These are phyloP conservation scores for Clarias magur DNA, from an alignment of 2,113 vertebrate species.

Conservation along the genomic window DNA sequence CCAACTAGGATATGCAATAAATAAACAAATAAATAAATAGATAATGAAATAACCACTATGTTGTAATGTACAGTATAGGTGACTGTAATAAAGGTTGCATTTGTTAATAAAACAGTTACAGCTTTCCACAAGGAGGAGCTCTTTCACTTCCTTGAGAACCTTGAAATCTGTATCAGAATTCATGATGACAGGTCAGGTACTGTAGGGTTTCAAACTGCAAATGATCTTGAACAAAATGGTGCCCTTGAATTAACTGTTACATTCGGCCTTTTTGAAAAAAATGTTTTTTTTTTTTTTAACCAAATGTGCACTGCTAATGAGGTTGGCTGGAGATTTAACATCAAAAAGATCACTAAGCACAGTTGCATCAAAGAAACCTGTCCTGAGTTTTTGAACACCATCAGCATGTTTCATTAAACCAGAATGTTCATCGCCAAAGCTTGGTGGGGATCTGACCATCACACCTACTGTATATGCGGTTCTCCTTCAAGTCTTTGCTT, in stretches of 20 bases:
- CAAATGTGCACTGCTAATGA: not conserved
- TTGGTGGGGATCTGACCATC: too few relatives aligned
- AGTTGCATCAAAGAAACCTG: too few relatives aligned
- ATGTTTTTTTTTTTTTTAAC: not conserved
- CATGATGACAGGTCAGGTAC: not conserved
- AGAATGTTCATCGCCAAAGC: not conserved
- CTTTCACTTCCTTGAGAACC: not conserved
- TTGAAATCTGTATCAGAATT: not conserved
- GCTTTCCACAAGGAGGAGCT: conserved; percentile 12
- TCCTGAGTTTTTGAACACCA: not conserved
- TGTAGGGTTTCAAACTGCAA: not conserved
- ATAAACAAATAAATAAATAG: too few relatives aligned
- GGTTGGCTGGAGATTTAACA: not conserved
- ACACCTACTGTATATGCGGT: too few relatives aligned
- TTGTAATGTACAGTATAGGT: too few relatives aligned
- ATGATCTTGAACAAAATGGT: not conserved
- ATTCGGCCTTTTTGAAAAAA: too few relatives aligned
- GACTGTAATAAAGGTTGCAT: too few relatives aligned
- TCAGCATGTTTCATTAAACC: not conserved
- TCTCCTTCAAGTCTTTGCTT: too few relatives aligned
- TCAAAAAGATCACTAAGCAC: too few relatives aligned
- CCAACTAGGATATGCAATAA: too few relatives aligned
- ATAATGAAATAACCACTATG: too few relatives aligned
- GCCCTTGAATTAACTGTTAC: not conserved
- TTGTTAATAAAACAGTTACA: not conserved